A percentile compares a stretch with the other conserved stretches of the same genome.
Evolutionary conservation across 2,113 vertebrate genomes (phyloP).

Genomic region (Cochlearius cochlearius): DNA sequence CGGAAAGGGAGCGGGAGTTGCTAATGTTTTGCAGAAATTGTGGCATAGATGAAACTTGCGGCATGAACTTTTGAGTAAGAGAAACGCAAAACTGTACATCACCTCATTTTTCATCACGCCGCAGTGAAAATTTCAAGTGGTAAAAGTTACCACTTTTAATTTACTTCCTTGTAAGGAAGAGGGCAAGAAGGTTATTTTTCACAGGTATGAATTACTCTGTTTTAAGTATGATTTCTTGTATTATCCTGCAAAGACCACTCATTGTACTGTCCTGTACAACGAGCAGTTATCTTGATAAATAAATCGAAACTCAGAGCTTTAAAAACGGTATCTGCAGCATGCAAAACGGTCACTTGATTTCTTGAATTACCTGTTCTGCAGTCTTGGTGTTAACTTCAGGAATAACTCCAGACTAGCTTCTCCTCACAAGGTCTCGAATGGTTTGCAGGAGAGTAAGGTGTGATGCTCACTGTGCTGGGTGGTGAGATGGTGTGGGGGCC

Average conservation of each 20-base stretch:
- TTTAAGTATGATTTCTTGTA: background rate
- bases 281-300: background rate
- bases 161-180: background rate
- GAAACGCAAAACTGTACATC: background rate
- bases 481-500: background rate
- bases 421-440: background rate
- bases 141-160: background rate
- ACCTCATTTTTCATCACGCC: background rate
- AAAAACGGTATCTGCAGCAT: too few relatives aligned
- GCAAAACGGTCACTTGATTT: background rate
- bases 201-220: background rate
- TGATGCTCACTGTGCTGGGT: rapidly evolving
- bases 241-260: background rate
- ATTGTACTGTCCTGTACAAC: background rate
- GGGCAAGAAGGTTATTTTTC: background rate
- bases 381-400: background rate
- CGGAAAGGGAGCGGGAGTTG: background rate
- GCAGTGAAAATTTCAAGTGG: background rate
- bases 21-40: background rate
- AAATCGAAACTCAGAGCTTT: background rate
- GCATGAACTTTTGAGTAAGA: background rate
- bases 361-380: background rate
- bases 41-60: background rate
- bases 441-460: background rate
- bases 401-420: background rate